A percentile compares a stretch with the other conserved stretches of the same genome.
Evolutionary conservation across 2,113 vertebrate species (phyloP).

Genomic region (Chinchilla lanigera): DNA sequence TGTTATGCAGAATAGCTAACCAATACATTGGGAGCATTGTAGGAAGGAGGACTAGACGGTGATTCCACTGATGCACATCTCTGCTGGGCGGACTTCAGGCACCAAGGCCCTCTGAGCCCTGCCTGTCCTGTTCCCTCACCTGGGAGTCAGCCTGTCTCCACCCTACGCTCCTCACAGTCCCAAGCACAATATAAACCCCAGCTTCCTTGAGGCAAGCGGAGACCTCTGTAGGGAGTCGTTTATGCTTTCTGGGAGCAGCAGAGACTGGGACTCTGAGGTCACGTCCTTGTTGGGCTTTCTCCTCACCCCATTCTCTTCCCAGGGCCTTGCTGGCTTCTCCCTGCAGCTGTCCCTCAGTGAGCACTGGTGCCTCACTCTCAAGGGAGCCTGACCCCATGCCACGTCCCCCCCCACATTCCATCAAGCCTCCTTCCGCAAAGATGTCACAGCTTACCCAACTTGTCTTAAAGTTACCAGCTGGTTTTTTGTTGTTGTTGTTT

Average conservation of each 20-base stretch:
- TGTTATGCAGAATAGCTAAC: neutral
- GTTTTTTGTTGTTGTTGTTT: no score
- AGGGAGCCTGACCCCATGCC: neutral
- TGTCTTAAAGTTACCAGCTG: neutral
- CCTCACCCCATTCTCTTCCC: no score
- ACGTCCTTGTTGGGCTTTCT: neutral
- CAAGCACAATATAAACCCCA: neutral
- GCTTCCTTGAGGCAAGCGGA: neutral
- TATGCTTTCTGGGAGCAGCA: neutral
- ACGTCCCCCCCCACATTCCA: neutral
- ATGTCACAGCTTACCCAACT: neutral
- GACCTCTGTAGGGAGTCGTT: no score
- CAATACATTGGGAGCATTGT: neutral
- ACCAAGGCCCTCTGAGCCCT: neutral
- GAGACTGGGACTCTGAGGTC: neutral
- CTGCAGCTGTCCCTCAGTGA: neutral
- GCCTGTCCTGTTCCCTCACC: neutral
- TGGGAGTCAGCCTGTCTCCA: neutral
- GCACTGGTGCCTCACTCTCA: neutral
- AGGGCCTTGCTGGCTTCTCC: rapidly evolving
- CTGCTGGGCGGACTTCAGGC: neutral
- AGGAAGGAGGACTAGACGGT: neutral
- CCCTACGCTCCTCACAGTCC: neutral
- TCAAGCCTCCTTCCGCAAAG: neutral
- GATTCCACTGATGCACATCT: neutral